Conservation (phyloP, 2,797 vertebrate species). For the Tadarida brasiliensis region DNA sequence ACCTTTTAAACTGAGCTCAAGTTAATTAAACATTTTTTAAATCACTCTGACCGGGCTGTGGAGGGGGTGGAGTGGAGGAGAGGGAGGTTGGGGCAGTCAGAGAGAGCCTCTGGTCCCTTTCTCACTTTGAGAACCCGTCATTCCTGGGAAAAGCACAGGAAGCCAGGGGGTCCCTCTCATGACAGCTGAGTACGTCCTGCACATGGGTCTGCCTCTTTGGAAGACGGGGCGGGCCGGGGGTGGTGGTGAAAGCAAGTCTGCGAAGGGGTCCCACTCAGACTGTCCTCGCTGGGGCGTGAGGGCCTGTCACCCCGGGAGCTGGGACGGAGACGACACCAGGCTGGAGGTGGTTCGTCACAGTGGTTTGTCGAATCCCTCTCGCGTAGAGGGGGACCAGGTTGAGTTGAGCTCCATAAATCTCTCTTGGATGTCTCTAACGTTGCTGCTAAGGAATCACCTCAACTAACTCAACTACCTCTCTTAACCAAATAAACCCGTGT, state of each 20-base stretch:
- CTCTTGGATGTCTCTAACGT: constrained; percentile 62
- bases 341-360: neutral
- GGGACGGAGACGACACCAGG: neutral
- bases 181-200: neutral
- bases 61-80: constrained; percentile 49
- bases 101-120: constrained; percentile 74
- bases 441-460: constrained; percentile 69
- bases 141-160: neutral
- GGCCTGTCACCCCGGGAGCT: neutral
- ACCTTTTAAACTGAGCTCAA: constrained; percentile 88
- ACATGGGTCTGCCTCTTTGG: neutral
- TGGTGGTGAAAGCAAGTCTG: neutral
- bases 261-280: neutral
- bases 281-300: neutral
- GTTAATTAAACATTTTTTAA: constrained; percentile 88
- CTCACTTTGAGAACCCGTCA: constrained; percentile 69
- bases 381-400: neutral
- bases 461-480: constrained; percentile 80
- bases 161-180: neutral
- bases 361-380: neutral
- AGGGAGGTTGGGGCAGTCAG: constrained; percentile 4
- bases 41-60: constrained; percentile 74
- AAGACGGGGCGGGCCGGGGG: no score
- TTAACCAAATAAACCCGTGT: constrained; percentile 81
- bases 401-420: constrained; percentile 44